Conservation (phyloP, 2,888 invertebrate genomes). For the Phyto melanocephala region DNA sequence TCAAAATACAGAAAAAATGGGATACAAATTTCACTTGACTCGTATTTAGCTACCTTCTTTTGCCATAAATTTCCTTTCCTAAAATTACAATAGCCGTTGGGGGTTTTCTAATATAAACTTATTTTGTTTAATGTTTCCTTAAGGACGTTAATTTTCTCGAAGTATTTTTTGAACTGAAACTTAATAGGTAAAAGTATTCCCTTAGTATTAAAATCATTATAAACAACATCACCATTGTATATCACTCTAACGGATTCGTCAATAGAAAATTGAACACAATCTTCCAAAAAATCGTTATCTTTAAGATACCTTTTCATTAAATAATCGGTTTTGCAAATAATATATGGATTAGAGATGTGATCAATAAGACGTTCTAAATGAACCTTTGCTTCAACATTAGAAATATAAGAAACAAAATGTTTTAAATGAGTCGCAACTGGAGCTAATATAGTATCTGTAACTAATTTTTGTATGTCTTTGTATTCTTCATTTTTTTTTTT, state of each 20-base stretch:
- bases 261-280: background rate
- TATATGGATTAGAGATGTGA: background rate
- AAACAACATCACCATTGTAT: background rate
- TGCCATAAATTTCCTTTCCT: too few species aligned
- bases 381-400: background rate
- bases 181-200: background rate
- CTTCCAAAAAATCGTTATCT: background rate
- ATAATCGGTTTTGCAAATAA: background rate
- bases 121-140: too few species aligned
- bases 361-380: background rate
- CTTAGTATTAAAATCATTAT: background rate
- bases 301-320: background rate
- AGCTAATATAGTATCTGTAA: background rate
- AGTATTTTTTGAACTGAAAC: background rate
- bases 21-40: too few species aligned
- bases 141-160: background rate
- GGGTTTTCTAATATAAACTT: too few species aligned
- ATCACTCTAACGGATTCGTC: background rate
- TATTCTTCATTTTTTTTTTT: too few species aligned
- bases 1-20: too few species aligned
- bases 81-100: too few species aligned
- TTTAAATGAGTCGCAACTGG: background rate
- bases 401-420: background rate
- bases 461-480: background rate
- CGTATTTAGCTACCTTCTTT: too few species aligned